phyloP scores from a whole-genome alignment of 2,797 vertebrate species.

The Pipistrellus pygmaeus region DNA sequence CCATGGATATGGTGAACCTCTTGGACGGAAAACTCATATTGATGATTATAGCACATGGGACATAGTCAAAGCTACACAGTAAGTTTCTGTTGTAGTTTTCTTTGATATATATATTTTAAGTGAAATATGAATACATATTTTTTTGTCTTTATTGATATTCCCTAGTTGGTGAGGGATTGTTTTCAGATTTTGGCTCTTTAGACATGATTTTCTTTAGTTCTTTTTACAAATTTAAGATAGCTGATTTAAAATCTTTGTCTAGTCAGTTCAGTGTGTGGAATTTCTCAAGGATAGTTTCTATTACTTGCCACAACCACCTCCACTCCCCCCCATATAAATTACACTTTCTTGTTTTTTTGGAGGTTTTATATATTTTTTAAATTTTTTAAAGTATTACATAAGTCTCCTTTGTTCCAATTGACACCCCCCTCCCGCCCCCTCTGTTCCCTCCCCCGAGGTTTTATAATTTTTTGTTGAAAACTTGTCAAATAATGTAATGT shows the following conservation, averaged over 20 bases:
- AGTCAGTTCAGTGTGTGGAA: neutral
- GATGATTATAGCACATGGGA: constrained; percentile 99
- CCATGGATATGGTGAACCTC: constrained; percentile 96
- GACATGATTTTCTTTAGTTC: neutral
- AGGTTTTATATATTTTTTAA: neutral
- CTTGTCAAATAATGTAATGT: neutral
- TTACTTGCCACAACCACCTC: neutral
- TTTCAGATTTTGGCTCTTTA: neutral
- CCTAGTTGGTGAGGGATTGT: neutral
- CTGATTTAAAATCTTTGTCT: constrained; percentile 1
- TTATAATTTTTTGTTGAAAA: constrained; percentile 2
- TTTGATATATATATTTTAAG: constrained; percentile 21
- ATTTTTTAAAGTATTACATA: no score
- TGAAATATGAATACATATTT: neutral
- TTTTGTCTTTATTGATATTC: neutral
- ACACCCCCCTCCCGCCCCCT: no score
- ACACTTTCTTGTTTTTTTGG: neutral
- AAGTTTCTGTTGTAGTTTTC: constrained; percentile 85
- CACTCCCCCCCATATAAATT: neutral
- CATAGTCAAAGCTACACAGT: constrained; percentile 99
- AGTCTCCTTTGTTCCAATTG: no score
- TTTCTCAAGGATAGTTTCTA: neutral
- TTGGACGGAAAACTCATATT: constrained; percentile 96
- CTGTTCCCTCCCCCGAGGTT: no score
- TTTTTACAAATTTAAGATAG: neutral